Conservation (phyloP, 2,888 invertebrate genomes). For the Spodoptera picta region DNA sequence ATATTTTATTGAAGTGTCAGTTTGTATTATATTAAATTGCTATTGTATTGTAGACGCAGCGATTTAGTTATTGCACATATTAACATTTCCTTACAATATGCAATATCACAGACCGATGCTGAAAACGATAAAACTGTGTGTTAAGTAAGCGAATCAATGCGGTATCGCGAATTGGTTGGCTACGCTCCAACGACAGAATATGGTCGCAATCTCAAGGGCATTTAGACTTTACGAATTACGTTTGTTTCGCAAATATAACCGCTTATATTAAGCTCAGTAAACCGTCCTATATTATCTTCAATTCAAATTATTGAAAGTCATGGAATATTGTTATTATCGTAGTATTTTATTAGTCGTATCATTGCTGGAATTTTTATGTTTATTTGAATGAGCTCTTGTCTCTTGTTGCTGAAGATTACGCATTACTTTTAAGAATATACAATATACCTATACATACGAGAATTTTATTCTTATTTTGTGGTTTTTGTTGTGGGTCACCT, state of each 20-base stretch:
- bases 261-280: constrained; percentile 24
- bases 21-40: constrained; percentile 20
- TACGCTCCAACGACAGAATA: constrained; percentile 71
- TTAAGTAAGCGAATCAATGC: constrained; percentile 72
- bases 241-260: constrained; percentile 49
- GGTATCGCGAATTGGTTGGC: constrained; percentile 76
- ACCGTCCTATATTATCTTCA: constrained; percentile 29
- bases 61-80: constrained; percentile 29
- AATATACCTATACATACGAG: too few species aligned
- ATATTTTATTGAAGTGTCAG: constrained; percentile 29
- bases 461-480: constrained; percentile 16
- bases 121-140: constrained; percentile 60
- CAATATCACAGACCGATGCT: constrained; percentile 53
- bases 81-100: constrained; percentile 38
- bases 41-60: constrained; percentile 14
- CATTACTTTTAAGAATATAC: too few species aligned
- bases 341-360: constrained; percentile 10
- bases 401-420: not conserved
- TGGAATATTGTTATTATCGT: constrained; percentile 18
- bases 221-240: constrained; percentile 66
- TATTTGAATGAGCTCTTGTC: constrained; percentile 10
- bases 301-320: constrained; percentile 26
- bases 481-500: constrained; percentile 9
- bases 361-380: not conserved
- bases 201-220: constrained; percentile 78